Base-by-base conservation (phyloP, 2,888 invertebrate species). In the Prenolepis imparis region DNA sequence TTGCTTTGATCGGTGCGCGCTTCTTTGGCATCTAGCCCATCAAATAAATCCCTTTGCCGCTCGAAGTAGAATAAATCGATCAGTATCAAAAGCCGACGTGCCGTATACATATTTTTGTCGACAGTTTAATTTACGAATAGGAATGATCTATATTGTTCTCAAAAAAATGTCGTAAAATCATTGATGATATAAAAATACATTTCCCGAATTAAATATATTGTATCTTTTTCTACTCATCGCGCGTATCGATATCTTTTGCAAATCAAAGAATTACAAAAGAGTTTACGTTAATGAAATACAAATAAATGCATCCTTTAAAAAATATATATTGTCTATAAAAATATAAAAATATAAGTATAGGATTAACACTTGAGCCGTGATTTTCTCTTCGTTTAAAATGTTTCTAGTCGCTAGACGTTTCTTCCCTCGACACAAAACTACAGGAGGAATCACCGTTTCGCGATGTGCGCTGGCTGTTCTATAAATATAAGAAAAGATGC, bases 401-500 rank as follows among this genome's bases (percentile, higher is more conserved):
- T 67, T 55, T 67, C 11, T 41, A 55, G 12, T 36, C 64, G 8
- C 39, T n/a, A n/a, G n/a, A 8, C 12, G 39, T 36, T 32, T 67
- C 59, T 15, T 32, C 18, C 57, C 18, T 68, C 57, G 32, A 57
- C 21, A 55, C 11, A 15, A 21, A 44, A 36, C 12, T 9, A 39
- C 44, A 36, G 41, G n/a, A 5, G 15, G 44, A 59, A 41, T 59
- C 41, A 15, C 44, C 55, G 28, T 28, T 12, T 18, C 48, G 67
- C 57, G 12, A 44, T 21, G 66, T 12, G 18, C 11, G 5, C n/a
- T 39, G 39, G 41, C 24, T 44, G 41, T 18, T 78, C 44, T 70
- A 78, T 78, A 78, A 78, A 78, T 78, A 78, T 70, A 32, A 78
- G 59, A 78, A 78, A 70, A 78, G 78, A 78, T 70, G 41, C 28